phyloP scores from a whole-genome alignment of 2,797 vertebrate species.

The Acrocephalus scirpaceus region DNA sequence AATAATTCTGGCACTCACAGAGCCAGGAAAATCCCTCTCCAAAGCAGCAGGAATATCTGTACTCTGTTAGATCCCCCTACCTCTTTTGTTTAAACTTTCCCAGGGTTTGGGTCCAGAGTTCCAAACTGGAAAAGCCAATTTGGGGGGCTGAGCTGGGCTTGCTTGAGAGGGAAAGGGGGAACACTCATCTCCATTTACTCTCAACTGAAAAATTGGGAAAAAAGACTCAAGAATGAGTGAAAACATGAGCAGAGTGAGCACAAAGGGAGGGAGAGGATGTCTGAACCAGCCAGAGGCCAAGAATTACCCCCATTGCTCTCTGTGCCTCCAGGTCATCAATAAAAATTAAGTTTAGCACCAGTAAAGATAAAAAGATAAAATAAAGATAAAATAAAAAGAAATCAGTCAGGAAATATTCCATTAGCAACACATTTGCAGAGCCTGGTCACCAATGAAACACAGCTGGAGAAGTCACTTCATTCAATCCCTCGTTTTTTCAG shows the following conservation, averaged over 20 bases:
- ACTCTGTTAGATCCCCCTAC: background rate
- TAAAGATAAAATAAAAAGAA: background rate
- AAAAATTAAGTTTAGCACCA: background rate
- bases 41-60: background rate
- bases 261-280: background rate
- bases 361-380: too few species aligned
- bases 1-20: background rate
- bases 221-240: background rate
- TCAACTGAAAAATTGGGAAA: background rate
- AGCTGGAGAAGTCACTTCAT: background rate
- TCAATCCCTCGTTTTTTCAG: background rate
- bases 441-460: background rate
- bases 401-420: background rate
- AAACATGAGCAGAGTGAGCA: background rate
- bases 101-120: background rate
- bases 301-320: background rate
- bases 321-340: background rate
- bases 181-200: background rate
- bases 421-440: background rate
- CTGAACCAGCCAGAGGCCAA: background rate
- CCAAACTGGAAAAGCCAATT: background rate
- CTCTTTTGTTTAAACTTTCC: too few species aligned
- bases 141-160: background rate
- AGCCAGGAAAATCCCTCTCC: too few species aligned
- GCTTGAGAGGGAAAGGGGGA: background rate